These are phyloP conservation scores for Tribolium castaneum DNA, from an alignment of 1,140 invertebrate species.

Conservation along the genomic window DNA sequence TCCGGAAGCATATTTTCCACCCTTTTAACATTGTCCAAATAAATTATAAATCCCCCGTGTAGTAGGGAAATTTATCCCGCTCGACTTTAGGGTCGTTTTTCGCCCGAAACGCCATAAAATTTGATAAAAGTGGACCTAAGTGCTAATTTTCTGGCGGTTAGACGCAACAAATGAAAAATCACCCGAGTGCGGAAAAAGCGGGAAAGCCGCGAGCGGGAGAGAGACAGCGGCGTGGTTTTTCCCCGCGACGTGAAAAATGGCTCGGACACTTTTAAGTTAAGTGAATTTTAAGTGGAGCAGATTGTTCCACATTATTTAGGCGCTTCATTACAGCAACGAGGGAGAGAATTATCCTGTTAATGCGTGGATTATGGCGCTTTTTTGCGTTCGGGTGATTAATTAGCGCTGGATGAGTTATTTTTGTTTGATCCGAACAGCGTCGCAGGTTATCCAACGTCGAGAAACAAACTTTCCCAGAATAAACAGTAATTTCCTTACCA, in stretches of 20 bases:
- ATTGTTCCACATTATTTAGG: constrained; percentile 50
- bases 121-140: constrained; percentile 56
- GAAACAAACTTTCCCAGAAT: constrained; percentile 62
- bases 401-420: too few relatives aligned
- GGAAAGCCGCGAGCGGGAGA: constrained; percentile 14
- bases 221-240: constrained; percentile 34
- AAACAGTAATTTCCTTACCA: constrained; percentile 65
- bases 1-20: constrained; percentile 50
- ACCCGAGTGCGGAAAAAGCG: constrained; percentile 33
- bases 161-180: constrained; percentile 55
- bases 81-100: constrained; percentile 38
- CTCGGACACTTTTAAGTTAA: constrained; percentile 53
- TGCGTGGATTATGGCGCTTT: not conserved
- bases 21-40: constrained; percentile 52
- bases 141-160: constrained; percentile 56
- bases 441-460: constrained; percentile 56
- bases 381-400: not conserved
- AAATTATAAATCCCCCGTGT: constrained; percentile 46
- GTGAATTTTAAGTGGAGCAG: constrained; percentile 54
- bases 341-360: not conserved
- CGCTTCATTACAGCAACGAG: constrained; percentile 8
- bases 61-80: constrained; percentile 5
- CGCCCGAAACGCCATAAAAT: constrained; percentile 42
- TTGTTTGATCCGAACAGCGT: constrained; percentile 39
- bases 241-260: constrained; percentile 48